Conservation (phyloP, 1,140 invertebrate genomes). For the Pomacea maculata region DNA sequence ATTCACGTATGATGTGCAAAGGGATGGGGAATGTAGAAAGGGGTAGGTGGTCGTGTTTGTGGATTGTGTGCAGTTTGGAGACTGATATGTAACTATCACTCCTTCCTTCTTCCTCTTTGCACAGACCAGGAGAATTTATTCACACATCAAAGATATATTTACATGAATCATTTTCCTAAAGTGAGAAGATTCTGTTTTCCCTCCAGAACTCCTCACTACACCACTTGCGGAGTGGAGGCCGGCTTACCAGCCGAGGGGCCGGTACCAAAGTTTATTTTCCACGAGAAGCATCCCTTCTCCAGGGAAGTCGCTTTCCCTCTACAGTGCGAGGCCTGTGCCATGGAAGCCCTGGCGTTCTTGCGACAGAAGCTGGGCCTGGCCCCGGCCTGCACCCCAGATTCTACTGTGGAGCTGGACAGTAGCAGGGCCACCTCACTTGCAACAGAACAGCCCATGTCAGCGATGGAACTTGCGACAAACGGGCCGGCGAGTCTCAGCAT, state of each 20-base stretch:
- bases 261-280: slow-evolving; percentile 2
- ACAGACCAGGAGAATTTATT: no score
- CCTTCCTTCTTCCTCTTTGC: no score
- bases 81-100: not conserved
- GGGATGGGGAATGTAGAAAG: not conserved
- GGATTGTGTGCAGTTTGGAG: not conserved
- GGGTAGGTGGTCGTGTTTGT: not conserved
- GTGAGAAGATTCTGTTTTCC: not conserved
- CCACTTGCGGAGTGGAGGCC: not conserved
- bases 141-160: no score
- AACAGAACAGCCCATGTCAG: not conserved
- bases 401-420: not conserved
- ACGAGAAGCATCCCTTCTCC: not conserved
- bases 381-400: not conserved
- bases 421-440: not conserved
- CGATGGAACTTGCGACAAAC: not conserved
- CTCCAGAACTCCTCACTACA: not conserved
- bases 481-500: not conserved
- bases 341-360: not conserved
- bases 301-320: not conserved
- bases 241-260: slow-evolving; percentile 7
- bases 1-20: not conserved
- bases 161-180: no score
- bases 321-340: not conserved
- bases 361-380: not conserved